phyloP scores from a whole-genome alignment of 2,797 vertebrate species.

The Poliocrania exsul region DNA sequence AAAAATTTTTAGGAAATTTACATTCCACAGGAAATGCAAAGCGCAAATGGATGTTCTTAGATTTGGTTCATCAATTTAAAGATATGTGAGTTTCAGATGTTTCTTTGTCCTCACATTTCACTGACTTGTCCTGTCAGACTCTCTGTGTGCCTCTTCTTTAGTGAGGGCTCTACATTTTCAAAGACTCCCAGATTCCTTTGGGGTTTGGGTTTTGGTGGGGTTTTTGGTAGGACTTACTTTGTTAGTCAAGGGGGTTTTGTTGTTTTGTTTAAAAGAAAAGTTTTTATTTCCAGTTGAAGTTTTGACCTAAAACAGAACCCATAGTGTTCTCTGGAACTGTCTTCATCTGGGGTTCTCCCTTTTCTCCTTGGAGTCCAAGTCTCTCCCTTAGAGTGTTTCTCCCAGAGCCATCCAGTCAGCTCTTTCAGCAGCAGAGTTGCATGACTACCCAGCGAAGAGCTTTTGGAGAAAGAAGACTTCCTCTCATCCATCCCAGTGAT shows the following conservation, averaged over 20 bases:
- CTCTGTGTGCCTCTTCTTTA: background rate
- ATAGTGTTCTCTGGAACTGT: rapidly evolving
- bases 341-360: background rate
- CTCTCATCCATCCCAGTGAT: background rate
- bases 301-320: background rate
- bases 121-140: background rate
- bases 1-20: background rate
- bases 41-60: rapidly evolving
- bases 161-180: background rate
- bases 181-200: background rate
- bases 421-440: background rate
- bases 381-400: background rate
- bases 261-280: background rate
- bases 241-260: background rate
- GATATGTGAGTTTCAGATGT: rapidly evolving
- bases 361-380: background rate
- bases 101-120: background rate
- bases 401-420: background rate
- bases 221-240: background rate
- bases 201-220: rapidly evolving
- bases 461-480: background rate
- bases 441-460: rapidly evolving
- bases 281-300: background rate
- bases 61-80: background rate
- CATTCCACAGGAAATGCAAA: background rate